Conservation (phyloP, 2,888 invertebrate genomes). For the Embidobia sp. region DNA sequence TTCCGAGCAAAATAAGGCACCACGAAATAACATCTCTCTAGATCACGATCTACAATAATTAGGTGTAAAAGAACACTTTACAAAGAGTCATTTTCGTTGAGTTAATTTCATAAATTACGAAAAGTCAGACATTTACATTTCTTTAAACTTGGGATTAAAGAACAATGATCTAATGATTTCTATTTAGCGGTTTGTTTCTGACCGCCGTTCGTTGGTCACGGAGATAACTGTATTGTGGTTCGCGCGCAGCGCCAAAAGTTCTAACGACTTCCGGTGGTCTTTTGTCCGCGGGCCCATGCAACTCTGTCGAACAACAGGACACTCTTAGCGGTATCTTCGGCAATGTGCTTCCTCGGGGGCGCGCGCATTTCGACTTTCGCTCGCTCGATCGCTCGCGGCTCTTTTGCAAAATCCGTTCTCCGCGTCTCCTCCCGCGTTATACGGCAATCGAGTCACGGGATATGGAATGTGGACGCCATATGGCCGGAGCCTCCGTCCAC, state of each 20-base stretch:
- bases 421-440: slow-evolving; percentile 63
- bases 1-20: too few relatives aligned
- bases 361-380: slow-evolving; percentile 69
- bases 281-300: slow-evolving; percentile 7
- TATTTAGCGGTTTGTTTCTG: too few relatives aligned
- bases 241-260: neutral
- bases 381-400: slow-evolving; percentile 66
- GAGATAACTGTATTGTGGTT: neutral
- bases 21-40: too few relatives aligned
- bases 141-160: too few relatives aligned
- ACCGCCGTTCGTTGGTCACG: too few relatives aligned
- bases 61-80: too few relatives aligned
- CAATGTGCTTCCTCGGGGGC: slow-evolving; percentile 54
- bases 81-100: too few relatives aligned
- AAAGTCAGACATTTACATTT: too few relatives aligned
- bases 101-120: too few relatives aligned
- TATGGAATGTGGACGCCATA: slow-evolving; percentile 81
- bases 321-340: slow-evolving; percentile 43
- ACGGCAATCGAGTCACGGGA: slow-evolving; percentile 71
- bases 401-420: slow-evolving; percentile 67
- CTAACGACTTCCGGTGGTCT: slow-evolving; percentile 26
- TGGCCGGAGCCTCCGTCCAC: slow-evolving; percentile 77
- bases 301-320: slow-evolving; percentile 20
- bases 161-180: too few relatives aligned
- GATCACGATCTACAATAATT: too few relatives aligned